Percentiles rank a stretch among this genome's conserved stretches.
Evolutionary conservation across 2,888 invertebrate genomes (phyloP).

Genomic region (Spisula solida): DNA sequence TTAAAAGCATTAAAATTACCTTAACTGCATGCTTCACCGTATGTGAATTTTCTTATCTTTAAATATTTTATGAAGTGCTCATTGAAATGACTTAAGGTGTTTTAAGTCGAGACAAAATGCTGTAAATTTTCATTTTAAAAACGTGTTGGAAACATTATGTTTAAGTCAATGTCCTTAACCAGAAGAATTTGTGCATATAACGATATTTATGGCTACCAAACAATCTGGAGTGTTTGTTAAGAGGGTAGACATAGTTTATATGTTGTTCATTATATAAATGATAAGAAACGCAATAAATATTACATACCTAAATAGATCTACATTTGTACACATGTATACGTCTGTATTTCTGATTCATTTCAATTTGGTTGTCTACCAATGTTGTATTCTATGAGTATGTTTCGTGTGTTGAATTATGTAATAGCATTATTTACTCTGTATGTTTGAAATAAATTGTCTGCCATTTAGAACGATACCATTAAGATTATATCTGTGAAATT

Average conservation of each 20-base stretch:
- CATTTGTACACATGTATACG: not conserved
- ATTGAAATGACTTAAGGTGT: no score
- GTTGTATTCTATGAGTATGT: not conserved
- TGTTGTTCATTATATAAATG: not conserved
- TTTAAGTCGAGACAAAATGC: not conserved
- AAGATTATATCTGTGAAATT: no score
- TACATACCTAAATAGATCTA: not conserved
- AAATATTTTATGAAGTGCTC: not conserved
- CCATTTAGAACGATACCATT: no score
- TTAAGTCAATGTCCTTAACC: not conserved
- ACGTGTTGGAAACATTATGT: not conserved
- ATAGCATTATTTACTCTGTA: no score
- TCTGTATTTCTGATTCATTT: not conserved
- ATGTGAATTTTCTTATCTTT: not conserved
- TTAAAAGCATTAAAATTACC: conserved; percentile 4
- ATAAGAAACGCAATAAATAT: not conserved
- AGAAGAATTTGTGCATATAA: not conserved
- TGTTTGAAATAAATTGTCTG: no score
- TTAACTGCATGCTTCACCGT: not conserved
- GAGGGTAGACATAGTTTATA: not conserved
- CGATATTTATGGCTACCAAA: conserved; percentile 5
- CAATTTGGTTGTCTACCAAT: not conserved
- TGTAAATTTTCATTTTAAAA: not conserved
- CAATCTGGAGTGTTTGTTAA: not conserved
- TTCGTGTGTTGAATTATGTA: no score